Conservation (phyloP, 2,113 vertebrate species). For the Apaloderma vittatum region DNA sequence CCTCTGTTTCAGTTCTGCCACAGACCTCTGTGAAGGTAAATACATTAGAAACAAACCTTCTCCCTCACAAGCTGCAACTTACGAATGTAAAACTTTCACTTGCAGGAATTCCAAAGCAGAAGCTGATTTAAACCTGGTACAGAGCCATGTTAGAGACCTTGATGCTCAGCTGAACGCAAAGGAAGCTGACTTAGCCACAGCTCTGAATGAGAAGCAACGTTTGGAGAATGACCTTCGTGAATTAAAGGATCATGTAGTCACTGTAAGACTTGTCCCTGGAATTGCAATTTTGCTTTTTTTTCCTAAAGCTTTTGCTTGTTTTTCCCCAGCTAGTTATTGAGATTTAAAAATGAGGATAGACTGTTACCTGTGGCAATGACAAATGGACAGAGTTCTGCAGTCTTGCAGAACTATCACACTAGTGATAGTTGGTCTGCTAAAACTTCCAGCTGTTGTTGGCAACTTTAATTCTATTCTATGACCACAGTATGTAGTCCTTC, state of each 20-base stretch:
- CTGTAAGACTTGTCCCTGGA: conserved; percentile 70
- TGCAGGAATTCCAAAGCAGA: conserved; percentile 85
- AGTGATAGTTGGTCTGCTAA: neutral
- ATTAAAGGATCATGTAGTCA: conserved; percentile 72
- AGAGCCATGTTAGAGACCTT: conserved; percentile 74
- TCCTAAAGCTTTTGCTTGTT: neutral
- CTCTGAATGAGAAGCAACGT: conserved; percentile 73
- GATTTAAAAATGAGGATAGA: neutral
- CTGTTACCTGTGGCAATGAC: neutral
- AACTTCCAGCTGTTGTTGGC: neutral
- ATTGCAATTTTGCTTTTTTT: neutral
- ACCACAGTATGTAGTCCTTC: neutral
- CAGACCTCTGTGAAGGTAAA: neutral
- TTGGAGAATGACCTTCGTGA: conserved; percentile 73
- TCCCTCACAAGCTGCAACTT: neutral
- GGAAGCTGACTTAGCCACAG: conserved; percentile 78
- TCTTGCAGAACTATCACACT: neutral
- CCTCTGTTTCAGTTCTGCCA: neutral
- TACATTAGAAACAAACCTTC: neutral
- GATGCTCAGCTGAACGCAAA: conserved; percentile 78
- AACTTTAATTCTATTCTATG: neutral
- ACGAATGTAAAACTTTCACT: neutral
- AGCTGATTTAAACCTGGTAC: conserved; percentile 71
- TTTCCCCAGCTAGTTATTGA: neutral
- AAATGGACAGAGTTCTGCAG: neutral